Percentiles rank a stretch among this genome's conserved stretches.
Evolutionary conservation across 2,797 vertebrate genomes (phyloP).

Genomic region (Urosaurus nigricauda): DNA sequence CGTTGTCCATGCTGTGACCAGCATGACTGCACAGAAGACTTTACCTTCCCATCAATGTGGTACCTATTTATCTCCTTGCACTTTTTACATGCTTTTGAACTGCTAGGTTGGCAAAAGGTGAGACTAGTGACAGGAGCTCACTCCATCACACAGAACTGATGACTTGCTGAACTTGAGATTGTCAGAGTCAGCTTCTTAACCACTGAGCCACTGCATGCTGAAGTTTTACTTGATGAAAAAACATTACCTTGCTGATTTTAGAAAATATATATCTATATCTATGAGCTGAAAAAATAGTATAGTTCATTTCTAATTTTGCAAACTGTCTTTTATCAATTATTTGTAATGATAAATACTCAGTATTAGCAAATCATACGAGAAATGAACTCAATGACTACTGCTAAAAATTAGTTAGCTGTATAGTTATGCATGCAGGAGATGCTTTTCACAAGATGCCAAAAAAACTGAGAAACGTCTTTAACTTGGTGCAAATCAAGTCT

Average conservation of each 20-base stretch:
- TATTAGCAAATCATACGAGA: slow-evolving; percentile 66
- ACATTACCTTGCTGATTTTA: background rate
- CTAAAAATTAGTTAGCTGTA: slow-evolving; percentile 58
- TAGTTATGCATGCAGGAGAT: slow-evolving; percentile 44
- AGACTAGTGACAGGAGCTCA: no score
- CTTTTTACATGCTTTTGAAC: no score
- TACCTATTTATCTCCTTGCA: no score
- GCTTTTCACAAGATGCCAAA: slow-evolving; percentile 25
- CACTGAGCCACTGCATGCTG: no score
- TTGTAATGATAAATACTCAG: slow-evolving; percentile 45
- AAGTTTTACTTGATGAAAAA: background rate
- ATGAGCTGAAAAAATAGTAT: slow-evolving; percentile 9
- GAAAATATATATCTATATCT: slow-evolving; percentile 27
- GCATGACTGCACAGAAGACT: no score
- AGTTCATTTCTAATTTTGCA: slow-evolving; percentile 51
- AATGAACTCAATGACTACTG: slow-evolving; percentile 65
- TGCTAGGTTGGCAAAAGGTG: no score
- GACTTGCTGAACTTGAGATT: no score
- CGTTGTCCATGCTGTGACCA: no score
- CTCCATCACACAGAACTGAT: no score
- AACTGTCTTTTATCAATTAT: slow-evolving; percentile 54
- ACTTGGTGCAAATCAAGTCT: slow-evolving; percentile 7
- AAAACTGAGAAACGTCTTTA: slow-evolving; percentile 32
- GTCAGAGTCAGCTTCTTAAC: no score
- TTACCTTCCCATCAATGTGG: no score